Evolutionary conservation across 2,888 invertebrate genomes (phyloP).

Genomic region (Diaprepes abbreviatus): DNA sequence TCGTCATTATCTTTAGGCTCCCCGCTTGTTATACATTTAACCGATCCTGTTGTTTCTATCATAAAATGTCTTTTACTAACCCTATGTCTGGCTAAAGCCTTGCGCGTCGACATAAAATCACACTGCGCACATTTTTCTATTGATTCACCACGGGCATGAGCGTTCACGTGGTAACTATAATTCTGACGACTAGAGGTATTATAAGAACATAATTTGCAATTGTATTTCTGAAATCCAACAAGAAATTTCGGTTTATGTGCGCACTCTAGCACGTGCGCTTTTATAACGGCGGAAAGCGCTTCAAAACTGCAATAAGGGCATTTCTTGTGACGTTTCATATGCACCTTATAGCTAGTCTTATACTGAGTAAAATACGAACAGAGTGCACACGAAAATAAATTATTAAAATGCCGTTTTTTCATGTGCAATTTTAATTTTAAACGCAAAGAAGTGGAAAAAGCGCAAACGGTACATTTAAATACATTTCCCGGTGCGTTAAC

Average conservation of each 20-base stretch:
- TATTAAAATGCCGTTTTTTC: conserved; percentile 3
- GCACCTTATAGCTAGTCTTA: background rate
- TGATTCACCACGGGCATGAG: background rate
- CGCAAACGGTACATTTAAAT: conserved; percentile 21
- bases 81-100: background rate
- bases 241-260: too few species aligned
- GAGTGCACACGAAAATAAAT: background rate
- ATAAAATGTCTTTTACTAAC: background rate
- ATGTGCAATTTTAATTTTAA: conserved; percentile 27
- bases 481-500: background rate
- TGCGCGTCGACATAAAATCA: background rate
- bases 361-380: background rate
- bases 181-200: background rate
- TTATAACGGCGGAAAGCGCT: background rate
- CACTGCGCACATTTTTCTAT: background rate
- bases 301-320: background rate
- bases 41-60: too few species aligned
- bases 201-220: background rate
- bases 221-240: too few species aligned
- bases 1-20: too few species aligned
- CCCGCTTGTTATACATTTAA: too few species aligned
- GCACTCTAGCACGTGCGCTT: background rate
- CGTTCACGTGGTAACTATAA: background rate
- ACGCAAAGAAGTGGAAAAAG: conserved; percentile 5
- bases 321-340: background rate